Evolutionary conservation across 2,888 invertebrate species (phyloP), one percentile per base, ranked within the genome.

Genomic region (Salpingus planirostris): DNA sequence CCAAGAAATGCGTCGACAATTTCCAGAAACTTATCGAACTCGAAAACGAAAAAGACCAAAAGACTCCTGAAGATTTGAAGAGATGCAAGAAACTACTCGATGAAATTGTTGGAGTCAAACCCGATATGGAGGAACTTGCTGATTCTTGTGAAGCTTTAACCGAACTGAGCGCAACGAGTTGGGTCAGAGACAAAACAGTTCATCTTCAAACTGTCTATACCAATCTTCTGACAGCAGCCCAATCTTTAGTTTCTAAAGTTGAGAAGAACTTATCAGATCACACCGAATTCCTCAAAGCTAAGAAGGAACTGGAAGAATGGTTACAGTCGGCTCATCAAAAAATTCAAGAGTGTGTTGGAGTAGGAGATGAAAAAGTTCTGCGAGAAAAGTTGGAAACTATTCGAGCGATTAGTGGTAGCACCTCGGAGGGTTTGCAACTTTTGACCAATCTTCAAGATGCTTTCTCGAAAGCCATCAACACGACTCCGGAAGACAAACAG

Each of bases 221-320:
- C 0, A 78, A 80, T 43, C 61, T 90, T 8, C 60, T 90, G 14
- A 84, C 86, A 1, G 77, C 77, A 41, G 80, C 82, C 14, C 90
- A 91, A 69, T 80, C 76, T 56, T 67, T 89, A 22, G 82, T 90
- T 11, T 81, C 86, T 1, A 84, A 83, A 56, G 81, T 91, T 7
- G 90, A 93, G 58, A 89, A 90, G 67, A 89, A 87, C 60, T 67
- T 93, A 0, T 84, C 87, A 0, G 91, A 92, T 59, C 90, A 91
- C 55, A 88, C 87, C 0, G 90, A 92, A 57, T 91, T 92, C 61
- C 71, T 88, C 4, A 87, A 87, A 50, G 86, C 87, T 11, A 88
- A 89, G 55, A 75, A 79, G 38, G 83, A 87, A 49, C 71, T 92
- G 47, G 80, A 86, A 43, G 73, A 77, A 36, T 95, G 93, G 93